Evolutionary conservation across 1,140 invertebrate species (phyloP).

Genomic region (Cardiocondyla obscurior): DNA sequence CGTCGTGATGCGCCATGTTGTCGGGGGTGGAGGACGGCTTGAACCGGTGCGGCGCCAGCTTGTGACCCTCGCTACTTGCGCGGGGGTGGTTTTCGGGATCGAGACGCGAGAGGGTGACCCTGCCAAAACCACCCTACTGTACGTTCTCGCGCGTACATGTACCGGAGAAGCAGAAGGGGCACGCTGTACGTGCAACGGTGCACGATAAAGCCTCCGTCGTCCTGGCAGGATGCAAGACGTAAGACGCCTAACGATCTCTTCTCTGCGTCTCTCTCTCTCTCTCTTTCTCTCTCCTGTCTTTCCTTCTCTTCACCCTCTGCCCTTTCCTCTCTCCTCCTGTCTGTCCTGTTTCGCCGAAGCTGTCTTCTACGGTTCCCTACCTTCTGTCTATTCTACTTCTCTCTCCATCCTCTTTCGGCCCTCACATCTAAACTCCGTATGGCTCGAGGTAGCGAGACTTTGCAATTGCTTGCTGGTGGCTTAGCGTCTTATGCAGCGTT

Average conservation of each 20-base stretch:
- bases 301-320: neutral
- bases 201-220: conserved; percentile 78
- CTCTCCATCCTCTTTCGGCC: conserved; percentile 40
- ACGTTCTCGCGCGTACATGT: conserved; percentile 75
- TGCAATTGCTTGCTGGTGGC: conserved; percentile 82
- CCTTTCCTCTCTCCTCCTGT: conserved; percentile 12
- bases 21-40: conserved; percentile 61
- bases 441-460: conserved; percentile 78
- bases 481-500: conserved; percentile 77
- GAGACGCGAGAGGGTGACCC: conserved; percentile 67
- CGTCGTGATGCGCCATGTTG: conserved; percentile 22
- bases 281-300: conserved; percentile 24
- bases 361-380: conserved; percentile 19
- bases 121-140: conserved; percentile 80
- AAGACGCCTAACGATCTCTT: conserved; percentile 80
- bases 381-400: conserved; percentile 49
- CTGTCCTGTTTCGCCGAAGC: conserved; percentile 34
- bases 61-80: conserved; percentile 72
- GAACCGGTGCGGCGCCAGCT: conserved; percentile 72
- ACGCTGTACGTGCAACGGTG: conserved; percentile 72
- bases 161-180: conserved; percentile 70
- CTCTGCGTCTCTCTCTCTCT: conserved; percentile 56
- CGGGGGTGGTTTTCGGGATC: conserved; percentile 76
- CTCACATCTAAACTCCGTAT: conserved; percentile 58
- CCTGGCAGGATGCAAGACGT: conserved; percentile 79